These are phyloP conservation scores for Mechanitis mazaeus DNA, from an alignment of 2,888 invertebrate genomes.

Conservation along the genomic window DNA sequence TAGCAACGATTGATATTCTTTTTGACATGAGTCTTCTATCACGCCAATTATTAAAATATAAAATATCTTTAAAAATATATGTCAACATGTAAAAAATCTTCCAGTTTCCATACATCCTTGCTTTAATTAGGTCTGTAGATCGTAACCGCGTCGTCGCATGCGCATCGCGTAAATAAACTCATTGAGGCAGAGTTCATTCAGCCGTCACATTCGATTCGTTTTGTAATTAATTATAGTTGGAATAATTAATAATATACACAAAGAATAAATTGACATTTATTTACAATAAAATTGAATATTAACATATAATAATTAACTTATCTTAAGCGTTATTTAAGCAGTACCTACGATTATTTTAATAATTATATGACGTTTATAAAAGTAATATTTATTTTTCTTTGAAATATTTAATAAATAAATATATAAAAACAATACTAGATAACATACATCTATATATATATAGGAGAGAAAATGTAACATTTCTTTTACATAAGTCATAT, in stretches of 20 bases:
- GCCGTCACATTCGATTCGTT: conserved; percentile 26
- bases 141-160: conserved; percentile 18
- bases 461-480: too few species aligned
- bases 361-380: too few species aligned
- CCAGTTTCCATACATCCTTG: neutral
- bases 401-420: too few species aligned
- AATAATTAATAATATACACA: neutral
- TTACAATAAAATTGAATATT: too few species aligned
- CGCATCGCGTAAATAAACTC: conserved; percentile 21
- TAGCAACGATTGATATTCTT: neutral
- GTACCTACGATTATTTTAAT: too few species aligned
- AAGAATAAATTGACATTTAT: too few species aligned
- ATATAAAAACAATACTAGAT: too few species aligned
- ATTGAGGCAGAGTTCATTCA: conserved; percentile 16
- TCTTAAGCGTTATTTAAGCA: too few species aligned
- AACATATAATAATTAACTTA: too few species aligned
- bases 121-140: conserved; percentile 8
- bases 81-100: conserved; percentile 1
- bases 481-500: too few species aligned
- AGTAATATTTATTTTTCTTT: too few species aligned
- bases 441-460: too few species aligned
- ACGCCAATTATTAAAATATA: neutral
- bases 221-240: conserved; percentile 22
- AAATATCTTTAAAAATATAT: neutral
- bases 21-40: neutral